Evolutionary conservation across 2,888 invertebrate species (phyloP).

Genomic region (Bimastos eiseni): DNA sequence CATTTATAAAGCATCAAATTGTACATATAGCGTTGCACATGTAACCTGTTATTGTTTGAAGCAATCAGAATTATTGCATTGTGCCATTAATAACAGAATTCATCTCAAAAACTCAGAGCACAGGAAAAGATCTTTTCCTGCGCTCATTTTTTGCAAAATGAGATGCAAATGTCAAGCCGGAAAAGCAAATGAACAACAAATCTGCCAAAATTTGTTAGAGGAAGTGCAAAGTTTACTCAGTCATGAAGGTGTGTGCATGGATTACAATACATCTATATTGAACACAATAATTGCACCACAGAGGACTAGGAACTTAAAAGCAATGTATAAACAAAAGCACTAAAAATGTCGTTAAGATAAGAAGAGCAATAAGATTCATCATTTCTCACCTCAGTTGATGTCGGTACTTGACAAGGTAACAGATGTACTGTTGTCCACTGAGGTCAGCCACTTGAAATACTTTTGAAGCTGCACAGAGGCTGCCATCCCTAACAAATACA

Average conservation of each 20-base stretch:
- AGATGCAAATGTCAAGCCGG: neutral
- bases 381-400: constrained; percentile 68
- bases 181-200: neutral
- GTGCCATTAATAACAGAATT: neutral
- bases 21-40: too few relatives aligned
- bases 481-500: constrained; percentile 57
- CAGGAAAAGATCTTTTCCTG: too few relatives aligned
- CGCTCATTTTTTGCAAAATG: neutral
- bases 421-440: constrained; percentile 81
- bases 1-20: too few relatives aligned
- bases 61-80: neutral
- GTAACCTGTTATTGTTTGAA: neutral
- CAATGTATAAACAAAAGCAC: neutral
- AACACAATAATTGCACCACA: neutral
- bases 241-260: neutral
- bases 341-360: neutral
- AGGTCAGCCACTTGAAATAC: constrained; percentile 84
- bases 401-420: constrained; percentile 73
- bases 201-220: neutral
- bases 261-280: neutral
- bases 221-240: neutral
- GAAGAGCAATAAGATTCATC: neutral
- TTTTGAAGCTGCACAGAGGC: constrained; percentile 70
- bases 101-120: neutral
- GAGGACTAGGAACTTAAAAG: neutral